A percentile compares a stretch with the other conserved stretches of the same genome.
Evolutionary conservation across 2,797 vertebrate species (phyloP).

Genomic region (Tauraco hartlaubi): DNA sequence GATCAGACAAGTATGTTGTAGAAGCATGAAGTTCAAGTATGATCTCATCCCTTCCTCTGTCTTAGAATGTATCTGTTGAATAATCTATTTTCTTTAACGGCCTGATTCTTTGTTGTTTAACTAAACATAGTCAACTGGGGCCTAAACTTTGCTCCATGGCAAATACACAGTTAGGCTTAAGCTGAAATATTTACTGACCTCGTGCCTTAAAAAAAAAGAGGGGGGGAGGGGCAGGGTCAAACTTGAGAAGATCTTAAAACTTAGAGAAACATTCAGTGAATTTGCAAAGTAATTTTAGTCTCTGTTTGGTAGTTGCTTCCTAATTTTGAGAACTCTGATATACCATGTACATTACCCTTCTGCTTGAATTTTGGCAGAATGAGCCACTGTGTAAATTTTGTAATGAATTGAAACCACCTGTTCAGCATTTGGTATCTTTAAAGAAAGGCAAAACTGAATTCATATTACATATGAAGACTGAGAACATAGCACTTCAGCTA

Average conservation of each 20-base stretch:
- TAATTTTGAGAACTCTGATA: neutral
- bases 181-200: neutral
- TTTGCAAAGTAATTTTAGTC: neutral
- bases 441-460: neutral
- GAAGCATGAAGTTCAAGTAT: neutral
- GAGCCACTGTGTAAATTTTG: neutral
- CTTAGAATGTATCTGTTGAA: neutral
- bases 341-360: neutral
- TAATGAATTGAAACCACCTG: slow-evolving; percentile 10
- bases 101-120: neutral
- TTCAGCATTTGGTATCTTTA: slow-evolving; percentile 15
- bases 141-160: neutral
- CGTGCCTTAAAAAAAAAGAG: neutral
- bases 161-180: neutral
- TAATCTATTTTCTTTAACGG: neutral
- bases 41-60: neutral
- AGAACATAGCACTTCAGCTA: neutral
- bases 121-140: neutral
- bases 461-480: neutral
- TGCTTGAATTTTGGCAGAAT: neutral
- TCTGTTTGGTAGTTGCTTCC: neutral
- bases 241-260: neutral
- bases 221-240: fast-evolving
- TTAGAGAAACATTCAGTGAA: neutral
- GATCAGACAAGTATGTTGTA: neutral